Base-by-base conservation (phyloP, 1,140 invertebrate genomes). In the Dendroctonus valens region DNA sequence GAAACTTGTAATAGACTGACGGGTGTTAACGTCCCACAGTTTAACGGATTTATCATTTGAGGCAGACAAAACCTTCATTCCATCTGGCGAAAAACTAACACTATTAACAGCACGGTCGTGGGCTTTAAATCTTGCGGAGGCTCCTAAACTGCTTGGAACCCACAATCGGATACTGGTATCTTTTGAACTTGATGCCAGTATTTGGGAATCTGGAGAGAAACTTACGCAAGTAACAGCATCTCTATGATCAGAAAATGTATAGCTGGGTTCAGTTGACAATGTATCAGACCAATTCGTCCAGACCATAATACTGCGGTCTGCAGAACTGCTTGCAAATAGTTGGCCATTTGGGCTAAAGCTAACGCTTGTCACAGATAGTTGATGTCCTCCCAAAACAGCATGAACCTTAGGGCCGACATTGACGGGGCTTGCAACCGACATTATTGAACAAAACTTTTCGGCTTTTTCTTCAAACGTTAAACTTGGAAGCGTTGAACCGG, bases 21-120 rank as follows among this genome's bases (percentile, higher is more conserved):
- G 84, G n/a, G 86, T 81, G 51, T 81, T 78, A 39, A 85, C 84
- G 67, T 83, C 84, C 88, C 86, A 92, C 57, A 86, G 74, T 81
- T 92, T 96, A 66, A 94, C 79, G 57, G 86, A 87, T 84, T 96
- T 96, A 74, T 96, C 94, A 83, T 95, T 91, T 3, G 93, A 94
- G 15, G 90, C 87, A 53, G 92, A 94, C 12, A 92, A 75, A 79
- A 89, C 82, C 78, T 86, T 85, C 38, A 80, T 76, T 0, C 89
- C 89, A 80, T 92, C 89, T n/a, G 84, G 82, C 74, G 88, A 91
- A 75, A 95, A 96, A 69, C 89, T 83, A 2, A 96, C 87, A 65
- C 88, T 90, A 51, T 91, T 82, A 2, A 96, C 91, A 41, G 89
- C 84, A 61, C 86, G 85, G 49, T 83, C 85, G 79, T 96, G 93